Evolutionary conservation across 2,797 vertebrate species (phyloP), one percentile per base, ranked within the genome.

Genomic region (Onychomys arenicola): DNA sequence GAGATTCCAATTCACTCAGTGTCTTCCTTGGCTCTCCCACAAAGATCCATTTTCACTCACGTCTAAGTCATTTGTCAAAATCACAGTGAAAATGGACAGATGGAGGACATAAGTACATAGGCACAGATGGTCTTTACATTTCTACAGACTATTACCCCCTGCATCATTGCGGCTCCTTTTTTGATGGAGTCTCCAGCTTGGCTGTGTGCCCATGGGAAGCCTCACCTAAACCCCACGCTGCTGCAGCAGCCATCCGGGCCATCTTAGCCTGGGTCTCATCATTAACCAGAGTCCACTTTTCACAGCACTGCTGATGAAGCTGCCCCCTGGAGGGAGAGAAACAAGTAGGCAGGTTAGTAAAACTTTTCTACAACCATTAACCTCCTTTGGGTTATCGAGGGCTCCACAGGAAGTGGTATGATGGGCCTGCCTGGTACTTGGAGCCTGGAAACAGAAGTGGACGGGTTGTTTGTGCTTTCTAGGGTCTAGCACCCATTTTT

Each of bases 251-350:
- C 99, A 99, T 99, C 49, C 99, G 99, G 6, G 99, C 99, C 99
- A 99, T 99, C 98, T 99, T 99, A 81, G 99, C 99, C 96, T 99
- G 99, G 14, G 99, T 99, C 95, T 99, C 99, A 95, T 99, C 99
- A 2, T 99, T 99, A 84, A 99, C 99, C 97, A 99, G 98, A 0
- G 99, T 99, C 99, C 99, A 99, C 96, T 99, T 99, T 89, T 99
- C 99, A 97, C 99, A 99, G 98, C 99, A 99, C 76, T 99, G 99
- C 98, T 99, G 99, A 97, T 99, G 99, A 81, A 99, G 98, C 98
- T 99, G 99, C 2, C 99, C 99, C 99, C 99, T 99, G 96, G 19
- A 98, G 96, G 89, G 78, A 52, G 46, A 94, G 96, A 95, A 98
- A 32, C 12, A 59, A 0, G 23, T 0, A 6, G 73, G 14, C 0